Conservation (phyloP, 2,888 invertebrate species). For the Drymonia ruficornis region DNA sequence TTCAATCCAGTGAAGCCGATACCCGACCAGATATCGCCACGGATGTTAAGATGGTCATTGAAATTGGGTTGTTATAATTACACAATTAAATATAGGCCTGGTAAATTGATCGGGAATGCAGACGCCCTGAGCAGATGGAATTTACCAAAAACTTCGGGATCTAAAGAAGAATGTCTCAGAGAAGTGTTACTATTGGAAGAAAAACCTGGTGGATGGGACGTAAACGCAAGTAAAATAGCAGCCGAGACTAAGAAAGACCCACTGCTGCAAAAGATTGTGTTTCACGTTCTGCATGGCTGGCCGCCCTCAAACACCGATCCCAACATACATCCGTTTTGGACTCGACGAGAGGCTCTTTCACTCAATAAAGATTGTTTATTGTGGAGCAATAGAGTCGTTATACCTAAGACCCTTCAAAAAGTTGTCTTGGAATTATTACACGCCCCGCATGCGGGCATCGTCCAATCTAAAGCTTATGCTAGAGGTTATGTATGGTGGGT, state of each 20-base stretch:
- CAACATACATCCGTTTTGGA: conserved; percentile 15
- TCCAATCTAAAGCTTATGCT: conserved; percentile 27
- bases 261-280: conserved; percentile 3
- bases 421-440: not conserved
- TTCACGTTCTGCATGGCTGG: conserved; percentile 24
- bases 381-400: conserved; percentile 20
- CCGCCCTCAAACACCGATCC: conserved; percentile 6
- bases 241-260: conserved; percentile 2
- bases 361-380: conserved; percentile 23
- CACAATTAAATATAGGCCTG: conserved; percentile 28
- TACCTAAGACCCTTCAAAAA: too few relatives aligned
- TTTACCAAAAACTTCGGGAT: conserved; percentile 13
- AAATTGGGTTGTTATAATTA: conserved; percentile 25
- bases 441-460: conserved; percentile 19
- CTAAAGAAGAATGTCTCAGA: not conserved
- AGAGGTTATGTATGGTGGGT: conserved; percentile 28
- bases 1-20: conserved; percentile 1
- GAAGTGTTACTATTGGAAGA: conserved; percentile 8
- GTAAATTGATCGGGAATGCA: conserved; percentile 29
- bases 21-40: conserved; percentile 25
- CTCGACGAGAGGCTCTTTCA: conserved; percentile 11
- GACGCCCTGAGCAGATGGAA: conserved; percentile 12
- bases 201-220: not conserved
- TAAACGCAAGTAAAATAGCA: conserved; percentile 2
- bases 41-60: conserved; percentile 29